Evolutionary conservation across 1,140 invertebrate species (phyloP), one percentile per base, ranked within the genome.

Genomic region (Listronotus oregonensis): DNA sequence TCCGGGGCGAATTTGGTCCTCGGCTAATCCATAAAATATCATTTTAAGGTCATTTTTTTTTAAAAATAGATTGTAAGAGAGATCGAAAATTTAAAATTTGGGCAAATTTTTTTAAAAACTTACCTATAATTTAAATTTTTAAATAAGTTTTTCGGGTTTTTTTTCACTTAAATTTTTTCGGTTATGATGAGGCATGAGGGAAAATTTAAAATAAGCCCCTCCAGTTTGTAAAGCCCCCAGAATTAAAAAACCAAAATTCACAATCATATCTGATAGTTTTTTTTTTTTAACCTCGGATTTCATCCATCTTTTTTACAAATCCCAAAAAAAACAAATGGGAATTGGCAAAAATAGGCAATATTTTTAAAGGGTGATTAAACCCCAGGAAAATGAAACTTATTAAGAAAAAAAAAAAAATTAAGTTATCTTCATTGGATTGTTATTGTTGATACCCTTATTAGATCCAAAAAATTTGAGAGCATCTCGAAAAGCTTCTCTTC

Each of bases 171-270:
- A 76, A 7, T 76, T 71, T 15, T 47, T 51, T 0, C 74, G 73
- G 7, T 78, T 73, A 0, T 77, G 74, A 73, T 87, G 84, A 0
- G 89, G 87, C 2, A 83, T 86, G 0, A 91, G 77, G 89, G 89
- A 64, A 91, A 78, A 73, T 88, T 89, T 6, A 90, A 76, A 60
- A 92, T 86, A 17, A 92, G 77, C 3, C 90, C 90, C 34, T 86
- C 85, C 90, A 92, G 64, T 89, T 86, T 90, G 75, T 2, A 92
- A 78, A 2, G 87, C 85, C 73, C 91, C 91, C 90, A 40, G 88
- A 90, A 68, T 85, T 87, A 12, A 88, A 90, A 78, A 90, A 91
- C 86, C 88, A 90, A 73, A 89, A 89, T 75, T 92, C 89, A 0
- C 89, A 58, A 86, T 87, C 77, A 85, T 84, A 68, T 89, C 88